Base-by-base conservation (phyloP, 92 coral and sea anemone genomes). In the Epizoanthus stellaris region DNA sequence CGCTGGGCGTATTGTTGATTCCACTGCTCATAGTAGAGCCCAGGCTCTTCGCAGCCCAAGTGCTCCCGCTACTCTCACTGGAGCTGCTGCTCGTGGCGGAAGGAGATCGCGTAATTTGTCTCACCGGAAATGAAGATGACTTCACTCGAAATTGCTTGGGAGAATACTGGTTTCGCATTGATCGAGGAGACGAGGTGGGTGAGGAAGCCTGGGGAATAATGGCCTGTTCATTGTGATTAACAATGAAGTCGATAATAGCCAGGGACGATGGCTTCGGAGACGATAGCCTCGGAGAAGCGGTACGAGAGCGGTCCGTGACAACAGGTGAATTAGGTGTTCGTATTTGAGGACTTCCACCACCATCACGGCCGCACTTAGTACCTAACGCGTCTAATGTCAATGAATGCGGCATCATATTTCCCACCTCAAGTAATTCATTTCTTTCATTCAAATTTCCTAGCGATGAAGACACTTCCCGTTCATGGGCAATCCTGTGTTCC, bases 1-100 rank as follows among this genome's bases (percentile, higher is more conserved):
- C 73, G 61, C 49, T 62, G 36, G 83, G 83, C 49, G 34, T n/a
- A 70, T 59, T 77, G 40, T 40, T 25, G 45, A 34, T 80, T n/a
- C 90, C 80, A 72, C 60, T 81, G 61, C 88, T 87, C 14, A 82
- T 82, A 38, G 85, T 43, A 42, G 85, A 52, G 14, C 56, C 56
- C 56, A 52, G 77, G 39, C 90, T 82, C 3, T 85, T 89, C 34
- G 91, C 90, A 80, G 76, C 85, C 12, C 86, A 88, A 88, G 84
- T 87, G 76, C 92, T 91, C 66, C 92, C 94, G 60, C 89, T 84
- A 23, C 98, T 87, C 36, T 89, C 95, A 70, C 98, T 89, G 6
- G 98, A 94, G 70, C 98, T 94, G 85, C 93, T 94, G 75, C 98
- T 94, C 21, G 93, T 93, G 38, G 88, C 89, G 36, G 98, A 94